Percentiles rank a stretch among this genome's conserved stretches.
Conservation (phyloP, 2,888 invertebrate genomes). For the Agrotis ipsilon region DNA sequence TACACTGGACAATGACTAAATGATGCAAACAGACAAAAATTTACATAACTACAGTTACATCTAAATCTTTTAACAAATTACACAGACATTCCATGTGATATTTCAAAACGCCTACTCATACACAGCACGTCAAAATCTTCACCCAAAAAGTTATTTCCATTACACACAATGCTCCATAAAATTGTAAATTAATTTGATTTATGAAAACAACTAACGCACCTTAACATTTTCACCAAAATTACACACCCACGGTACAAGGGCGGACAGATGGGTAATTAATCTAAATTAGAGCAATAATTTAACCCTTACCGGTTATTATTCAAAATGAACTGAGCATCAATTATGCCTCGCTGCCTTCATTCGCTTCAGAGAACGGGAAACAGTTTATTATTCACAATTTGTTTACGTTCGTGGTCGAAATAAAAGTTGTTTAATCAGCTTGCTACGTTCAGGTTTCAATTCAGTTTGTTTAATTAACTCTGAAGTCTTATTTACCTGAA, state of each 20-base stretch:
- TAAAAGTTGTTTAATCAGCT: slow-evolving; percentile 56
- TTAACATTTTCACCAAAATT: slow-evolving; percentile 69
- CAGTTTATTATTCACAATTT: slow-evolving; percentile 60
- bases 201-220: slow-evolving; percentile 66
- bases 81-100: neutral
- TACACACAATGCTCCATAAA: slow-evolving; percentile 48
- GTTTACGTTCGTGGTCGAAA: slow-evolving; percentile 47
- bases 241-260: slow-evolving; percentile 73
- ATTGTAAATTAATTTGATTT: slow-evolving; percentile 71
- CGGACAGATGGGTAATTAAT: slow-evolving; percentile 81
- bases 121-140: slow-evolving; percentile 5
- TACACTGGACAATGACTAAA: too few species aligned
- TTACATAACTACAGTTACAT: neutral
- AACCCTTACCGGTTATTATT: slow-evolving; percentile 81
- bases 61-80: slow-evolving; percentile 18
- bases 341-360: slow-evolving; percentile 63
- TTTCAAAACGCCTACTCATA: slow-evolving; percentile 38
- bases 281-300: slow-evolving; percentile 84
- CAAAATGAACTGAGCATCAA: slow-evolving; percentile 66
- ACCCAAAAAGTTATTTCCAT: slow-evolving; percentile 32
- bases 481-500: slow-evolving; percentile 13
- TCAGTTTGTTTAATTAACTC: slow-evolving; percentile 10
- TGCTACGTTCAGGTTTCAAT: slow-evolving; percentile 21
- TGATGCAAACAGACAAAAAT: neutral
- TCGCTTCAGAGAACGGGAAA: slow-evolving; percentile 52